Base-by-base conservation (phyloP, 2,888 invertebrate species). In the Calameuta filiformis region DNA sequence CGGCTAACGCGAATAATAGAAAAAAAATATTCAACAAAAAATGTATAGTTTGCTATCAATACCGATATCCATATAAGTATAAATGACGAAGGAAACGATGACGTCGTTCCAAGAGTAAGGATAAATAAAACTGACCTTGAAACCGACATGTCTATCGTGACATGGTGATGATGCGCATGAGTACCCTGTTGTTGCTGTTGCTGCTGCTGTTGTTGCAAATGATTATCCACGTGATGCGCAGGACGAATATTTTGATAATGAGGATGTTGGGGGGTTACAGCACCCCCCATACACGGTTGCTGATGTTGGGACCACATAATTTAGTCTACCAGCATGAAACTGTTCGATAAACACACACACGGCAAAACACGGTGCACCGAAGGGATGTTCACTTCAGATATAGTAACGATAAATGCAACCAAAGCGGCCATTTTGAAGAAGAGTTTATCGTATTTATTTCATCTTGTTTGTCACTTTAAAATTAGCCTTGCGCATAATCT, bases 291-390 rank as follows among this genome's bases (percentile, higher is more conserved):
- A 75, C 83, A 85, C n/a, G 83, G 83, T 11, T 84, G 82, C 73
- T 83, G 81, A 35, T 83, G 83, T 56, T 84, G 83, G 35, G 82
- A 81, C 86, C 87, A 87, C 88, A 87, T 81, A 68, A 77, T 80
- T 68, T 1, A 30, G 11, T 35, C 15, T 33, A 71, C 1, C 12
- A 71, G 31, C 12, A 2, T 30, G 11, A 71, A 31, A 33, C 33
- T 33, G 33, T 9, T 12, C 71, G 71, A 9, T 33, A 30, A 31
- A 71, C 71, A 71, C 71, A 30, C 12, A 33, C 31, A 12, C 71
- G 71, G 11, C 30, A 71, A 71, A 71, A 11, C 6, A 33, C 9
- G 12, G 12, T 31, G 15, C 23, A 71, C 12, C 15, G 71, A 71
- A 12, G 9, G 4, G 12, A 56, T 56, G 23, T 4, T 12, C 71